Percentiles rank a stretch among this genome's conserved stretches.
phyloP scores from a whole-genome alignment of 2,797 vertebrate genomes.

The Sebastes itinus region DNA sequence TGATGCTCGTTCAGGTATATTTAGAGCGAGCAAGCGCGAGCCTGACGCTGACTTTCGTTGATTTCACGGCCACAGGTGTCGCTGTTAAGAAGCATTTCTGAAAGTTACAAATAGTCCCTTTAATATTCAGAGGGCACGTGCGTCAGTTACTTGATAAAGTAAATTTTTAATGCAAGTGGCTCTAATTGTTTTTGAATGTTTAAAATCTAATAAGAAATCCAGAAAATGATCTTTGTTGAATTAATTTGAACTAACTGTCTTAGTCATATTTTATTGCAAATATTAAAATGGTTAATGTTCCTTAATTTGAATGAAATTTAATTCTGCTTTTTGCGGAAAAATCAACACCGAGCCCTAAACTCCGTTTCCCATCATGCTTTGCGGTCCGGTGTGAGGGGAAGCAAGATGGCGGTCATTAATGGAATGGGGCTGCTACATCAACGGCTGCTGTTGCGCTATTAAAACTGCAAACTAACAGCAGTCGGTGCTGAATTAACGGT shows the following conservation, averaged over 20 bases:
- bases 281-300: neutral
- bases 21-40: no score
- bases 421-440: slow-evolving; percentile 51
- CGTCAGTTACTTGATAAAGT: neutral
- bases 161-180: neutral
- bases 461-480: slow-evolving; percentile 31
- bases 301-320: neutral
- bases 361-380: slow-evolving; percentile 71
- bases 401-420: slow-evolving; percentile 81
- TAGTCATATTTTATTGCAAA: neutral
- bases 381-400: slow-evolving; percentile 52
- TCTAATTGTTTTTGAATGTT: neutral
- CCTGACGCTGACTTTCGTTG: no score
- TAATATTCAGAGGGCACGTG: neutral
- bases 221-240: neutral
- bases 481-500: neutral
- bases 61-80: no score
- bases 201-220: neutral
- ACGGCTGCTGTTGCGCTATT: slow-evolving; percentile 58
- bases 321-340: neutral
- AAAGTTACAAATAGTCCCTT: no score
- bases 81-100: no score
- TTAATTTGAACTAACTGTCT: neutral
- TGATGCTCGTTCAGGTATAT: no score
- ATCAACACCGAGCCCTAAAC: neutral